Conservation (phyloP, 2,113 vertebrate species). For the Muntiacus muntjak region DNA sequence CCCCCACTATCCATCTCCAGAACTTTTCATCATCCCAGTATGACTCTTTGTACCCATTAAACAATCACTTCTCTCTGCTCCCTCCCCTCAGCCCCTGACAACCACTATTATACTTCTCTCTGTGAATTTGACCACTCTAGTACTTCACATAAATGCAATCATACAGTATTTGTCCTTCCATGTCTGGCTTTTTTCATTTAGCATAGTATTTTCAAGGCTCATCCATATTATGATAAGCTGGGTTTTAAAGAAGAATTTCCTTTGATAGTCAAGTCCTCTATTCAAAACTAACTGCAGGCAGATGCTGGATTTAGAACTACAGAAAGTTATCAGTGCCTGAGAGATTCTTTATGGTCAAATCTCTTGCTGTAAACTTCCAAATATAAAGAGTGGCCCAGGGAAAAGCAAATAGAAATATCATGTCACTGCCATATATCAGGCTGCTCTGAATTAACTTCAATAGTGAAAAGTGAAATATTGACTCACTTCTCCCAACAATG, state of each 20-base stretch:
- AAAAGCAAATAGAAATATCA: constrained; percentile 26
- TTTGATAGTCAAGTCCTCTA: constrained; percentile 24
- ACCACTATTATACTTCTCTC: not conserved
- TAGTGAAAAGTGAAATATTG: constrained; percentile 19
- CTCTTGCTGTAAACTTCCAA: constrained; percentile 25
- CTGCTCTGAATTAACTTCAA: constrained; percentile 35
- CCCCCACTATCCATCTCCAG: not conserved
- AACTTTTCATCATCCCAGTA: not conserved
- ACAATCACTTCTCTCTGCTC: not conserved
- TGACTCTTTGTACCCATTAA: not conserved
- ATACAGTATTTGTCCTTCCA: not conserved
- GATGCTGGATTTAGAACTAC: constrained; percentile 30
- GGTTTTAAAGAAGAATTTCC: constrained; percentile 40
- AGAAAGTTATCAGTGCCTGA: not conserved
- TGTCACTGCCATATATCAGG: not conserved
- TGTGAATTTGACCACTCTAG: not conserved
- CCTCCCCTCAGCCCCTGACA: not conserved
- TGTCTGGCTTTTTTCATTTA: not conserved
- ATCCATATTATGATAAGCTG: not conserved
- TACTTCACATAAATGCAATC: not conserved
- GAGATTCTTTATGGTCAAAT: not conserved
- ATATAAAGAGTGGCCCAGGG: constrained; percentile 17
- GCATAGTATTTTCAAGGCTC: not conserved
- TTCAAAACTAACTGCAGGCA: constrained; percentile 9
- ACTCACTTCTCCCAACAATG: constrained; percentile 31